Evolutionary conservation across 1,140 invertebrate genomes (phyloP).

Genomic region (Pinna nobilis): DNA sequence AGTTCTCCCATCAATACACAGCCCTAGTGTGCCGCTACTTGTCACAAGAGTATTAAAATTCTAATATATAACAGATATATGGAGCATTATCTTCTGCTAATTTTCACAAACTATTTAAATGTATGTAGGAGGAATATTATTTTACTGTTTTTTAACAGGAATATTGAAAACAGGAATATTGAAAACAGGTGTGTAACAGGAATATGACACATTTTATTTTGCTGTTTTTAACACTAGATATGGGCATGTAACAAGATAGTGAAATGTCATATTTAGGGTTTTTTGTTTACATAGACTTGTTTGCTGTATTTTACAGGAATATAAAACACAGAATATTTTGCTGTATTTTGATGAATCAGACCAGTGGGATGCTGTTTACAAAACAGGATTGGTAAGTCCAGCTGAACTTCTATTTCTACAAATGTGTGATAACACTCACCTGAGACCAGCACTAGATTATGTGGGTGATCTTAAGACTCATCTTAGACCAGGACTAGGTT

Average conservation of each 20-base stretch:
- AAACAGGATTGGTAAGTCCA: slow-evolving; percentile 41
- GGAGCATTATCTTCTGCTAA: too few relatives aligned
- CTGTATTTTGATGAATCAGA: slow-evolving; percentile 54
- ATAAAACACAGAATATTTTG: slow-evolving; percentile 52
- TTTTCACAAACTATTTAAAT: too few relatives aligned
- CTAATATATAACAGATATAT: too few relatives aligned
- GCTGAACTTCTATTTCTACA: not conserved
- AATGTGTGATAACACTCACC: too few relatives aligned
- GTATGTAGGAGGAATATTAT: too few relatives aligned
- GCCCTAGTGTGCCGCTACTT: too few relatives aligned
- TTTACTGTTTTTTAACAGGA: not conserved
- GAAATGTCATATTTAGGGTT: not conserved
- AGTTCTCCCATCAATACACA: too few relatives aligned
- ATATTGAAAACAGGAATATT: not conserved
- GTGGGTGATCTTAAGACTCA: too few relatives aligned
- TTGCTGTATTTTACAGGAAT: slow-evolving; percentile 43
- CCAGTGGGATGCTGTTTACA: slow-evolving; percentile 56
- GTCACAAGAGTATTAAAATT: too few relatives aligned
- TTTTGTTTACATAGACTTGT: not conserved
- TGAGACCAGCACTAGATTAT: too few relatives aligned
- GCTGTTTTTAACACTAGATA: not conserved
- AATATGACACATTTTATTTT: not conserved
- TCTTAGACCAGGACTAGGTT: too few relatives aligned
- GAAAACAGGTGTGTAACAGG: not conserved
- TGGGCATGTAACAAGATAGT: not conserved